A percentile compares a stretch with the other conserved stretches of the same genome.
These are phyloP conservation scores for Suncus etruscus DNA, from an alignment of 2,113 vertebrate genomes.

Conservation along the genomic window DNA sequence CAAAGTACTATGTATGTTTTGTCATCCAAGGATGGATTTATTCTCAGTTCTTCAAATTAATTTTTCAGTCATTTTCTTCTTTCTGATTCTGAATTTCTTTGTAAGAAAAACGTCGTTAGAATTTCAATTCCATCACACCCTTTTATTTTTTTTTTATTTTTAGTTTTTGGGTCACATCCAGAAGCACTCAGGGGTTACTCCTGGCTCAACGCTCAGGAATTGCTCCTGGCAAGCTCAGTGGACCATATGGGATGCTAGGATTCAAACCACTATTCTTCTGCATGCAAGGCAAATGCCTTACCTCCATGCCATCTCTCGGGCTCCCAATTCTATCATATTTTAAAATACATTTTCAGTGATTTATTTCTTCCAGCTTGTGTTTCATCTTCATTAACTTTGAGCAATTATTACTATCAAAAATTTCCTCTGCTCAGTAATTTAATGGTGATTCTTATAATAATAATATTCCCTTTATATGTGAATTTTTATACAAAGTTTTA, in stretches of 20 bases:
- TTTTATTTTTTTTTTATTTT: background rate
- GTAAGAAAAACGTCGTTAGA: background rate
- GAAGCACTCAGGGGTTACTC: no score
- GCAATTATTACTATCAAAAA: background rate
- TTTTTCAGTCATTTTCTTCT: background rate
- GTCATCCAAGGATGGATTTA: background rate
- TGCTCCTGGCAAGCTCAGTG: no score
- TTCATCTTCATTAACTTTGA: background rate
- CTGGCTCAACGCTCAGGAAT: no score
- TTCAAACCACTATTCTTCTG: no score
- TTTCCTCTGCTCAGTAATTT: background rate
- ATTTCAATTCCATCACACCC: background rate
- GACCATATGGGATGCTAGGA: no score
- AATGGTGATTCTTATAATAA: background rate
- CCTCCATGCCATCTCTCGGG: no score
- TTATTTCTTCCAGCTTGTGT: background rate
- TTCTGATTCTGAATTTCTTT: background rate
- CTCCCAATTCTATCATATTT: background rate
- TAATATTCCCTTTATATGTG: background rate
- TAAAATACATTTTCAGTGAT: background rate
- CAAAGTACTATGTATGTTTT: background rate
- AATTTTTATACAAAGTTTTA: background rate
- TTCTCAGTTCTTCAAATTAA: no score
- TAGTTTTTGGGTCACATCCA: no score
- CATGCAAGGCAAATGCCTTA: no score